phyloP scores from a whole-genome alignment of 2,888 invertebrate genomes.

The Sturmia bella region DNA sequence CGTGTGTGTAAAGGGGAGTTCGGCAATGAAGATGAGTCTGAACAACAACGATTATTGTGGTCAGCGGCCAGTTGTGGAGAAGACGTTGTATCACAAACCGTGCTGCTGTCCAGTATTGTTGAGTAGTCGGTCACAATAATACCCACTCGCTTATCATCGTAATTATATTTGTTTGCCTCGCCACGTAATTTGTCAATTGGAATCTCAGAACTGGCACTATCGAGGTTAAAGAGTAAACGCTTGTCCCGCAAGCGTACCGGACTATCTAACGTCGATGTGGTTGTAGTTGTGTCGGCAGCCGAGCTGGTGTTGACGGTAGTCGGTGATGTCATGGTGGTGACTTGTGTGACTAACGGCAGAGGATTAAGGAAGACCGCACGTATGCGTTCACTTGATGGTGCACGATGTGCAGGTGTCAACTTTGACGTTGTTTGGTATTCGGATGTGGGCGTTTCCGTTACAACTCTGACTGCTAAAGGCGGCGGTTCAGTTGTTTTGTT shows the following conservation, averaged over 20 bases:
- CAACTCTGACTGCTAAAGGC: conserved; percentile 55
- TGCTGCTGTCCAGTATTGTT: conserved; percentile 58
- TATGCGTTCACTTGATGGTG: conserved; percentile 61
- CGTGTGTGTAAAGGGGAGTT: conserved; percentile 71
- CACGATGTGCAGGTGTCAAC: conserved; percentile 54
- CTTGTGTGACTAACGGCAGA: conserved; percentile 61
- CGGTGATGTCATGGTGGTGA: conserved; percentile 7
- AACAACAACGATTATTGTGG: conserved; percentile 71
- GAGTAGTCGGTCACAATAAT: conserved; percentile 50
- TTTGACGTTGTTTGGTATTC: conserved; percentile 69
- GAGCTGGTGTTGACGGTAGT: conserved; percentile 23
- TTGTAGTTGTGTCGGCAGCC: conserved; percentile 75
- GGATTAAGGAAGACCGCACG: conserved; percentile 64
- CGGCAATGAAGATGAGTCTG: conserved; percentile 74
- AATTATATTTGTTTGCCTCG: conserved; percentile 77
- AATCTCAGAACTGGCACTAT: conserved; percentile 76
- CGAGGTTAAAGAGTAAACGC: conserved; percentile 79
- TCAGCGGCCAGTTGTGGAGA: conserved; percentile 56
- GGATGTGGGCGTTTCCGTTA: conserved; percentile 63
- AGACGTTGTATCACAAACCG: conserved; percentile 51
- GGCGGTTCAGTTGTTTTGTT: conserved; percentile 74
- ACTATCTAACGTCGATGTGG: conserved; percentile 81
- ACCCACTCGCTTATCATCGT: conserved; percentile 69
- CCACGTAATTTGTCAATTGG: conserved; percentile 77
- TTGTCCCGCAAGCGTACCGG: conserved; percentile 80